Base-by-base conservation (phyloP, 2,797 vertebrate species). In the Nyctibius grandis region DNA sequence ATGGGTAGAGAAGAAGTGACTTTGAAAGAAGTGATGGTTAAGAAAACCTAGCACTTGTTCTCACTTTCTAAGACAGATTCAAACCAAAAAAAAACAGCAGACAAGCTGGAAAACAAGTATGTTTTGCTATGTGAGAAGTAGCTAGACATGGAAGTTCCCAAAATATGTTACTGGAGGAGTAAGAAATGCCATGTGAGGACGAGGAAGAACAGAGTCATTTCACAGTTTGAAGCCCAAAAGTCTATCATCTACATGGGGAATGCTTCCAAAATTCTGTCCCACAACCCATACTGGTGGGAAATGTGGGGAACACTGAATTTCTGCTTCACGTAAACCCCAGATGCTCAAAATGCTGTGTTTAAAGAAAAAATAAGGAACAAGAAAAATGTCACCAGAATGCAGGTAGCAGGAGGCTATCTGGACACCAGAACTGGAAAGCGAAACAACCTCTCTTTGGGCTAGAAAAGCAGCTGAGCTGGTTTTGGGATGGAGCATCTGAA, bases 381-480 rank as follows among this genome's bases (percentile, higher is more conserved):
- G 25, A 67, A 59, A 51, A 60, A 45, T 18, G 12, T 54, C 68
- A 73, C 34, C 26, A 45, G 38, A 92, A 56, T 0, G 0, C 28
- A 47, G n/a, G 28, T 29, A 57, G 29, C n/a, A 48, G 28, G n/a
- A 0, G 0, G 15, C 33, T 73, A 11, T 34, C 36, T 47, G 51
- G 45, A 60, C 33, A 40, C 23, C 31, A 80, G 61, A 85, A 56
- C 16, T 47, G 38, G 44, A 70, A 85, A 68, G 42, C 7, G 50
- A 74, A 38, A 7, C 1, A 6, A 72, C 11, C 4, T 61, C 11
- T 57, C 21, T 34, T 23, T 31, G 19, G 13, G 9, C 1, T 83
- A 56, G 44, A 78, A 93, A 40, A 54, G 26, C 53, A 78, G 26
- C 21, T 1, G 0, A 3, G 1, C 34, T 45, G 6, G 4, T 47